phyloP scores from a whole-genome alignment of 2,113 vertebrate species.

The Tor tambroides region DNA sequence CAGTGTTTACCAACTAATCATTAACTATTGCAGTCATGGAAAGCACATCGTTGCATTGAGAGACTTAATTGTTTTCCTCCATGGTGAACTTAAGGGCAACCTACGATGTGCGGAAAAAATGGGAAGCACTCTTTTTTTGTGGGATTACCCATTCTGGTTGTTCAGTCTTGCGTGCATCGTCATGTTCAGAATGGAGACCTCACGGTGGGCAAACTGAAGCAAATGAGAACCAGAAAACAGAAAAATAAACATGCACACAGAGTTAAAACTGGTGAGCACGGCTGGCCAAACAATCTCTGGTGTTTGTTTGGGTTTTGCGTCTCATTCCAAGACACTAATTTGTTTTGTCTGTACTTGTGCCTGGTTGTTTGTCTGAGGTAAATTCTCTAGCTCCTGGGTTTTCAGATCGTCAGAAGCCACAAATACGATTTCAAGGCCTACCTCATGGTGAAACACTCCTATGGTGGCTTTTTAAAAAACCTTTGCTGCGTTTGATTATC shows the following conservation, averaged over 20 bases:
- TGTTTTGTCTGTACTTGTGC: constrained; percentile 75
- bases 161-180: constrained; percentile 47
- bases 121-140: constrained; percentile 36
- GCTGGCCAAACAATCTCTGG: constrained; percentile 64
- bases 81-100: constrained; percentile 62
- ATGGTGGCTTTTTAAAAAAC: constrained; percentile 33
- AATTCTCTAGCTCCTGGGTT: constrained; percentile 60
- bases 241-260: constrained; percentile 51
- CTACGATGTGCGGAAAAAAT: constrained; percentile 4
- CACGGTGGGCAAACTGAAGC: constrained; percentile 73
- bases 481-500: constrained; percentile 35
- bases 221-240: constrained; percentile 76
- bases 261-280: constrained; percentile 61
- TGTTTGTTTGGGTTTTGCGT: constrained; percentile 69
- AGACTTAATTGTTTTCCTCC: constrained; percentile 69
- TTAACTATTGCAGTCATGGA: constrained; percentile 78
- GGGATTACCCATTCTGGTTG: constrained; percentile 40
- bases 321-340: constrained; percentile 70
- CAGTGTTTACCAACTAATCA: constrained; percentile 78
- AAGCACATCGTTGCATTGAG: constrained; percentile 73
- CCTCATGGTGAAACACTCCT: constrained; percentile 43
- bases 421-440: constrained; percentile 34
- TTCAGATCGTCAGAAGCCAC: constrained; percentile 56
- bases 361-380: constrained; percentile 71
- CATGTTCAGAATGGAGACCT: constrained; percentile 75